Evolutionary conservation across 2,113 vertebrate genomes (phyloP).

Genomic region (Pachyramphus minor): DNA sequence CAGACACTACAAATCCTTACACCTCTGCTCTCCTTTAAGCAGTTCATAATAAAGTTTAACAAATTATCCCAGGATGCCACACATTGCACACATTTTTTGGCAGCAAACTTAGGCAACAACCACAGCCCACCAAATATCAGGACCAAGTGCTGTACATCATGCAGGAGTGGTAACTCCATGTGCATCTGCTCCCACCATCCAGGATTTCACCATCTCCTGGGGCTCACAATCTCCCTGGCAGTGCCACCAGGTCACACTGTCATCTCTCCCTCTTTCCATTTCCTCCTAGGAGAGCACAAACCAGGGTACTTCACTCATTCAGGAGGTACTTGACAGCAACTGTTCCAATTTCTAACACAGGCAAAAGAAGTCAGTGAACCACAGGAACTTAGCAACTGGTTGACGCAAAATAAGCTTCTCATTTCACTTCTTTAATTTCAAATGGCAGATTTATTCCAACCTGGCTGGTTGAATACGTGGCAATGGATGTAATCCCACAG

Average conservation of each 20-base stretch:
- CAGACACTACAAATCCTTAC: accelerated
- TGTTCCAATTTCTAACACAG: background rate
- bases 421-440: background rate
- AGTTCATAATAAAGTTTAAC: background rate
- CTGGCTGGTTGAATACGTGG: accelerated
- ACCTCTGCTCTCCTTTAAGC: background rate
- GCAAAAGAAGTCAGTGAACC: background rate
- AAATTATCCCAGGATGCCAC: background rate
- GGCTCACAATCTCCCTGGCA: background rate
- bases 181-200: background rate
- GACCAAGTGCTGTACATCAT: accelerated
- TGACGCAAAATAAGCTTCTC: background rate
- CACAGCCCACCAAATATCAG: background rate
- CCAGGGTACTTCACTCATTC: background rate
- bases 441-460: background rate
- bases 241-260: accelerated
- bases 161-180: background rate
- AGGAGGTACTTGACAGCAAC: background rate
- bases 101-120: background rate
- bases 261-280: background rate
- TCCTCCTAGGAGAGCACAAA: background rate
- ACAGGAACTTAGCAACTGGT: background rate
- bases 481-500: background rate
- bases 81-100: background rate
- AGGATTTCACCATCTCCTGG: background rate